Base-by-base conservation (phyloP, 37 sponge, comb jelly and placozoan genomes). In the Chondrilla cf. caribensis region DNA sequence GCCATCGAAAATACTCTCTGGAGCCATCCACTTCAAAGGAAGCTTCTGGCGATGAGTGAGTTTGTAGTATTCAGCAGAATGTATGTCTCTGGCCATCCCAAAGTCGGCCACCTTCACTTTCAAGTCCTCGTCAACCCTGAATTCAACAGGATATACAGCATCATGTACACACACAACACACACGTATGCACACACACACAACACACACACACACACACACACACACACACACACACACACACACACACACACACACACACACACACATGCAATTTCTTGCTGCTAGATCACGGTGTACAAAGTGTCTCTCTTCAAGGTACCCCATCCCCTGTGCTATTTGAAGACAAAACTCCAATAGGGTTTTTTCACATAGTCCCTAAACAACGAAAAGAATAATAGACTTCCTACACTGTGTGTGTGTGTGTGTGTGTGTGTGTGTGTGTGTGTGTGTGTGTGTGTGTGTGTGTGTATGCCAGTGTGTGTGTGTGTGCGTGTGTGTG, bases 1-100 rank as follows among this genome's bases (percentile, higher is more conserved):
- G 25, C 68, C 73, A 58, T 87, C 87, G 66, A 76, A 78, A 24
- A 87, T 71, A 3, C 83, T 75, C 87, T 87, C 87, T 22, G 81
- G 79, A 31, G 82, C 59, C 87, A 87, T 87, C 87, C 87, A 87
- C 64, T 81, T 80, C 59, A 87, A 25, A 38, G 87, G 87, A 21
- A 87, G 83, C 39, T 71, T 42, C 21, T 57, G 65, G 77, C 67
- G 21, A 39, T 82, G 87, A 43, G 68, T 77, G 59, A 87, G 83
- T 58, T 70, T 66, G 51, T 87, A 87, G 43, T 87, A 82, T 0
- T 82, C 87, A 54, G 70, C 60, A 33, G 72, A 54, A 40, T 87
- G 57, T 67, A 81, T 82, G 77, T 81, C 81, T 32, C 87, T 58
- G 47, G 87, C 87, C 37, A 87, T 73, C 15, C 87, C 87, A 38